A percentile compares a stretch with the other conserved stretches of the same genome.
phyloP scores from a whole-genome alignment of 2,797 vertebrate genomes.

The Threskiornis aethiopicus region DNA sequence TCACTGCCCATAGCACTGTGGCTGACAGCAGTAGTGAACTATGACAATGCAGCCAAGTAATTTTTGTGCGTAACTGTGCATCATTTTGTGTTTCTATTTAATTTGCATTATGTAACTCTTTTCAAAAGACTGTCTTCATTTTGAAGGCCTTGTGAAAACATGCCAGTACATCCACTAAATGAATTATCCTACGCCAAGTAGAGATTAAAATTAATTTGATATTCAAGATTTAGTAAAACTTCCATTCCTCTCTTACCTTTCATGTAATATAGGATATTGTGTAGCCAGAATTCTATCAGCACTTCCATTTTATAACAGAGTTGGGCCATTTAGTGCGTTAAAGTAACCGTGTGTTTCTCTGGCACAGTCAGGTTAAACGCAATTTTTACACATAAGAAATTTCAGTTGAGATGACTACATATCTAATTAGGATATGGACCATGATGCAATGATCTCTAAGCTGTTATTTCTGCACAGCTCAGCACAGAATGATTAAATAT shows the following conservation, averaged over 20 bases:
- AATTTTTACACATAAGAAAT: not conserved
- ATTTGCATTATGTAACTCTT: not conserved
- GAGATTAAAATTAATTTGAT: not conserved
- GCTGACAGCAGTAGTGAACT: not conserved
- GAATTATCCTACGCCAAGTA: not conserved
- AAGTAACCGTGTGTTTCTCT: not conserved
- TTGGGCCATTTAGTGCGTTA: not conserved
- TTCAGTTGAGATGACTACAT: not conserved
- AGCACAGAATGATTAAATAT: not conserved
- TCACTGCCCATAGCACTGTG: rapidly evolving
- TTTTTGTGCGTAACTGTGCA: not conserved
- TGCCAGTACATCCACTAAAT: not conserved
- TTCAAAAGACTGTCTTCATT: not conserved
- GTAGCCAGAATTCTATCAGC: not conserved
- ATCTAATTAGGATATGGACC: not conserved
- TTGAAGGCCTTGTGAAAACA: not conserved
- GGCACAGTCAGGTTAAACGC: not conserved
- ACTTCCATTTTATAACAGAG: not conserved
- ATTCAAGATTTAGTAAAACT: not conserved
- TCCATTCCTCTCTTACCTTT: not conserved
- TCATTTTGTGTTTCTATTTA: not conserved
- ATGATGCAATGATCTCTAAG: not conserved
- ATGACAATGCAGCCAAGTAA: not conserved
- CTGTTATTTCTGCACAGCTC: not conserved
- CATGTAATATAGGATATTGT: not conserved